These are phyloP conservation scores for Alaudala cheleensis DNA, from an alignment of 2,113 vertebrate species.

Conservation along the genomic window DNA sequence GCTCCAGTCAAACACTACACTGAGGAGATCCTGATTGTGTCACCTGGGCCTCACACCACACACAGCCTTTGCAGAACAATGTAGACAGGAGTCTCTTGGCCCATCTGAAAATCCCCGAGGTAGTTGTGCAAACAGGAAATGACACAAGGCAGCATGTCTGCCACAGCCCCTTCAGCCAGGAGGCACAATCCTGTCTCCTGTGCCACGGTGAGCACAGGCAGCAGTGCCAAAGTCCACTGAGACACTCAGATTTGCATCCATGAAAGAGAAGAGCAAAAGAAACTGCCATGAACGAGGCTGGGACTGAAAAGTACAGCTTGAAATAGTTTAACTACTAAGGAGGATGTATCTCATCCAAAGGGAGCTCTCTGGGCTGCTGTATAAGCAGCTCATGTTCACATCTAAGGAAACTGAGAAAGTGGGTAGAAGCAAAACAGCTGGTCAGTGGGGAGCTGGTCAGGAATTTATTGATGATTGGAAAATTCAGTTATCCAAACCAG, in stretches of 20 bases:
- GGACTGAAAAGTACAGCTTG: not conserved
- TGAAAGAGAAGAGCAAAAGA: not conserved
- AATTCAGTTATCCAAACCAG: not conserved
- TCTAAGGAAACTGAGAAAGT: not conserved
- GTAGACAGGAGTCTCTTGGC: not conserved
- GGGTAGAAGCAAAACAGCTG: not conserved
- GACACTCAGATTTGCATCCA: not conserved
- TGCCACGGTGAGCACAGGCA: not conserved
- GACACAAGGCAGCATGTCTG: not conserved
- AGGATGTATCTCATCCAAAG: not conserved
- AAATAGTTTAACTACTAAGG: not conserved
- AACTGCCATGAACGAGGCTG: not conserved
- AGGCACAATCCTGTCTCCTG: not conserved
- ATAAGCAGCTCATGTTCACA: not conserved
- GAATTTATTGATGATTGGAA: not conserved
- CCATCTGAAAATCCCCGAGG: not conserved
- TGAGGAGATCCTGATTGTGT: slow-evolving; percentile 48
- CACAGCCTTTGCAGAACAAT: slow-evolving; percentile 45
- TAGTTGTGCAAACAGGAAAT: slow-evolving; percentile 19
- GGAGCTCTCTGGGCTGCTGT: not conserved
- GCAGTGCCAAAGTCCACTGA: not conserved
- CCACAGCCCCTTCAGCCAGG: not conserved
- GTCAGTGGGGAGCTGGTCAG: not conserved
- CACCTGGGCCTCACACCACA: slow-evolving; percentile 25
- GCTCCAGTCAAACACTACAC: slow-evolving; percentile 15